Evolutionary conservation across 2,888 invertebrate species (phyloP).

Genomic region (Sphaerophoria rueppellii): DNA sequence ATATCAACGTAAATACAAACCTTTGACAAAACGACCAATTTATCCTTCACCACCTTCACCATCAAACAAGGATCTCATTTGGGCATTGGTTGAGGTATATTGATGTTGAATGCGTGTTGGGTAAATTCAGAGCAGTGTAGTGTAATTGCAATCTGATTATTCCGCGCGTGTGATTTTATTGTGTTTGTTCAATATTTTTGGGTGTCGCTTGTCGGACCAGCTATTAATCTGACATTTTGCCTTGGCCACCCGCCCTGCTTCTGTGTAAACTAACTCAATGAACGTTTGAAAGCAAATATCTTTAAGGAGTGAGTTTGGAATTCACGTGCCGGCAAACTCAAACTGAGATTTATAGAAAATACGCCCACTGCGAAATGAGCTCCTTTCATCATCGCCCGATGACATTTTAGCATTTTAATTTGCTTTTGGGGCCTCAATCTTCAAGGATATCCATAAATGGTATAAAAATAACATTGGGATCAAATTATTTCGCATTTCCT

Average conservation of each 20-base stretch:
- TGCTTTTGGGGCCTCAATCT: slow-evolving; percentile 46
- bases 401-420: slow-evolving; percentile 63
- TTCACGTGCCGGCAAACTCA: slow-evolving; percentile 57
- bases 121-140: background rate
- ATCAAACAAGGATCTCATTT: slow-evolving; percentile 15
- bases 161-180: slow-evolving; percentile 73
- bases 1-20: background rate
- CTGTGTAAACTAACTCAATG: too few species aligned
- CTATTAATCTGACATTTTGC: slow-evolving; percentile 60
- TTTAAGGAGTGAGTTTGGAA: slow-evolving; percentile 45
- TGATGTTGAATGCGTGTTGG: slow-evolving; percentile 11
- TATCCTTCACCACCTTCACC: slow-evolving; percentile 61
- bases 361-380: slow-evolving; percentile 52
- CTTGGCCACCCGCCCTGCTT: slow-evolving; percentile 12
- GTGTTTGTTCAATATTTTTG: slow-evolving; percentile 57
- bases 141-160: slow-evolving; percentile 73
- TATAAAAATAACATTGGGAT: slow-evolving; percentile 35
- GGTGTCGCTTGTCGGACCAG: slow-evolving; percentile 69
- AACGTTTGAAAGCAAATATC: slow-evolving; percentile 48
- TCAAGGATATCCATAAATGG: slow-evolving; percentile 1
- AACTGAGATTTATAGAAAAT: background rate
- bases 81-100: background rate
- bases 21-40: slow-evolving; percentile 53
- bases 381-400: slow-evolving; percentile 60
- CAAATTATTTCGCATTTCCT: slow-evolving; percentile 37